These are phyloP conservation scores for Pachycephala philippinensis DNA, from an alignment of 2,113 vertebrate species.

Conservation along the genomic window DNA sequence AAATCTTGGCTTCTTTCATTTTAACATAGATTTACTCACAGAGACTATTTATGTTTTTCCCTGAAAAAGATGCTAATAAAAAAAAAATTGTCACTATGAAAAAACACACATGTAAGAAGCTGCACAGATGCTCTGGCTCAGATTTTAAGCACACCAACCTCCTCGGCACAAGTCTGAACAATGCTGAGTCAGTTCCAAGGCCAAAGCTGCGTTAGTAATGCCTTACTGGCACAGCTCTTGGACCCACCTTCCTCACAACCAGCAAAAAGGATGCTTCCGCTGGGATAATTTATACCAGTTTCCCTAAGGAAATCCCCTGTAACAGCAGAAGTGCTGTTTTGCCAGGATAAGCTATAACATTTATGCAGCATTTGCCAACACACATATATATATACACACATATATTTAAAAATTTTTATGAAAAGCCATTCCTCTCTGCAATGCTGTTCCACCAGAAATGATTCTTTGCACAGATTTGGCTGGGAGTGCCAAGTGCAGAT, in stretches of 20 bases:
- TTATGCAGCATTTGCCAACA: slow-evolving; percentile 34
- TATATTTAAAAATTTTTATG: neutral
- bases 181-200: neutral
- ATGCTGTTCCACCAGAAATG: neutral
- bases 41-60: neutral
- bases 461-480: slow-evolving; percentile 13
- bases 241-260: slow-evolving; percentile 22
- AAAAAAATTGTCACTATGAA: neutral
- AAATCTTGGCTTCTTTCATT: neutral
- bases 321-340: slow-evolving; percentile 22
- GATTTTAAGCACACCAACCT: neutral
- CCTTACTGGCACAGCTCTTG: neutral
- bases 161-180: neutral
- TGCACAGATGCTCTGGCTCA: neutral
- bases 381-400: slow-evolving; percentile 2
- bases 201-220: neutral
- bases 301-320: slow-evolving; percentile 47
- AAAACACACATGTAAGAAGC: neutral
- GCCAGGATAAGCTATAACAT: slow-evolving; percentile 59
- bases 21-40: neutral
- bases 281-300: slow-evolving; percentile 29
- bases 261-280: slow-evolving; percentile 37
- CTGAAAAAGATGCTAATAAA: neutral
- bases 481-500: neutral
- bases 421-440: slow-evolving; percentile 1